Conservation (phyloP, 2,113 vertebrate species). For the Protobothrops mucrosquamatus region DNA sequence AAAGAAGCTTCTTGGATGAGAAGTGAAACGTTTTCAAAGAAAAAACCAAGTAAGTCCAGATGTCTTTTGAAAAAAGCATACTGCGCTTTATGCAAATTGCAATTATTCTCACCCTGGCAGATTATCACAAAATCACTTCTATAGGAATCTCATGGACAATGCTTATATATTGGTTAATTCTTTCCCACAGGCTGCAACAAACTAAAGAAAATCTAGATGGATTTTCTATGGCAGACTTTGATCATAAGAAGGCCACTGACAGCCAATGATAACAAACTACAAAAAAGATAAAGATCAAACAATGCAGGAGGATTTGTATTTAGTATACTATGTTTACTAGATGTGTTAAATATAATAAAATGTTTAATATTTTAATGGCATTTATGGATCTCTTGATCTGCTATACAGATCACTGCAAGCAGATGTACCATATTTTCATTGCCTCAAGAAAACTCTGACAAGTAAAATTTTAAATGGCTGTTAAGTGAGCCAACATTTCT, state of each 20-base stretch:
- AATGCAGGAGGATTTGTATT: background rate
- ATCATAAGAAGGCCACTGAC: background rate
- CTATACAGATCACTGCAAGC: background rate
- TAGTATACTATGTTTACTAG: background rate
- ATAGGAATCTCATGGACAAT: background rate
- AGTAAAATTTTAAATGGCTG: background rate
- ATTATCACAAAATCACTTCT: background rate
- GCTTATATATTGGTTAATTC: background rate
- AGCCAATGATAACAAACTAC: background rate
- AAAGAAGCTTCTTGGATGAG: no score
- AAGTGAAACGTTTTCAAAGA: no score
- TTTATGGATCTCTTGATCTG: background rate
- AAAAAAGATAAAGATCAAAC: background rate
- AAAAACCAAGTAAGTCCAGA: no score
- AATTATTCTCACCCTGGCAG: background rate
- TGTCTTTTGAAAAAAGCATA: no score
- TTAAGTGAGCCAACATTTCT: background rate
- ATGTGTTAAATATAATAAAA: background rate
- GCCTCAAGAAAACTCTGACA: background rate
- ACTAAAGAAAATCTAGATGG: background rate
- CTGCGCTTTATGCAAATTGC: no score
- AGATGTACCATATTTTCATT: background rate
- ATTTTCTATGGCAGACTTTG: background rate
- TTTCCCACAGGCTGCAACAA: background rate
- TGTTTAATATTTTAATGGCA: background rate